Base-by-base conservation (phyloP, 2,888 invertebrate species). In the Brenthis hecate region DNA sequence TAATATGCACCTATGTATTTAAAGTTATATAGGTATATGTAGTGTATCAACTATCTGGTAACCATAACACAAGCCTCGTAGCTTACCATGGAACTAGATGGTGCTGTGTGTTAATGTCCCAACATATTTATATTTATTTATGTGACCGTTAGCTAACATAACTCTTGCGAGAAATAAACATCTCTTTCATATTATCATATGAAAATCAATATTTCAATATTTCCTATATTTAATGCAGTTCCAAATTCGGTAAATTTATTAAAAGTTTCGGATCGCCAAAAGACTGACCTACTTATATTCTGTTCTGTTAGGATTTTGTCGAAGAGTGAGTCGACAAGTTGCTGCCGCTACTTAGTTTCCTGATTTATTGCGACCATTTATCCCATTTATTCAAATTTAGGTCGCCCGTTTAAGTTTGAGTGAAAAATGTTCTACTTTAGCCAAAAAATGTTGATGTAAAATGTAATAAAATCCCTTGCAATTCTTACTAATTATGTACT, bases 281-380 rank as follows among this genome's bases (percentile, higher is more conserved):
- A 61, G 50, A 60, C 19, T 56, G 50, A 67, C 67, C 56, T 67
- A 62, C 56, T 62, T 67, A 61, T 16, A 48, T 62, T 55, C 56
- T 43, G 56, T 62, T 55, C 56, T 51, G 62, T 66, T 58, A 64
- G 54, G 58, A 51, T 56, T 50, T 28, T 56, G 51, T 63, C 63
- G 43, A 70, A 66, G 32, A 58, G 79, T 80, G 81, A 82, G 66
- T 55, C 81, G 82, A 85, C 84, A 87, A 88, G 86, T 85, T 80
- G 84, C 77, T 81, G 77, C 73, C 78, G 60, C 32, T 60, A 32
- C 77, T 76, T 73, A 77, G 83, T 86, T 82, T 83, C 80, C 81
- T 87, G 86, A 91, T 89, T 89, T 89, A 89, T 87, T 78, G 80
- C 77, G 76, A 72, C 77, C 85, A 85, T 89, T 87, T 82, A 84